Percentiles rank a stretch among this genome's conserved stretches.
These are phyloP conservation scores for Gambelia wislizenii DNA, from an alignment of 2,797 vertebrate species.

Conservation along the genomic window DNA sequence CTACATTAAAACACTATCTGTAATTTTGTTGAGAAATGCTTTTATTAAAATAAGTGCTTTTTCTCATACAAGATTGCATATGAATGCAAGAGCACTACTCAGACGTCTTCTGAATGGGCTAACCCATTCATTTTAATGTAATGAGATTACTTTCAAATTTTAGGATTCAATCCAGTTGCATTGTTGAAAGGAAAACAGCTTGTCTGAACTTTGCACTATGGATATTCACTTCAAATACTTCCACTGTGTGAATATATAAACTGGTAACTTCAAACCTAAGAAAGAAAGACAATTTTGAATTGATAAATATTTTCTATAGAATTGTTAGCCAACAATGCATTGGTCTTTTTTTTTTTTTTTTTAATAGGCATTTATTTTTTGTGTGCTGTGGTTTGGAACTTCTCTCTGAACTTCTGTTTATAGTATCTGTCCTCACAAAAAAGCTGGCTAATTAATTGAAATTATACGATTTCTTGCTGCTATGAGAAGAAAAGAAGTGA, in stretches of 20 bases:
- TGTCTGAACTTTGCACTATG: slow-evolving; percentile 46
- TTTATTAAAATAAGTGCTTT: background rate
- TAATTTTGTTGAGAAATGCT: background rate
- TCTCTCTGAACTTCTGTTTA: slow-evolving; percentile 42
- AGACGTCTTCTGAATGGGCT: background rate
- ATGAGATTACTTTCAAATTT: slow-evolving; percentile 52
- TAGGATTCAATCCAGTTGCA: slow-evolving; percentile 31
- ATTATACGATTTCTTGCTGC: slow-evolving; percentile 78
- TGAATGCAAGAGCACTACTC: background rate
- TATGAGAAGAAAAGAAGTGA: slow-evolving; percentile 60
- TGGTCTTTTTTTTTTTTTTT: slow-evolving; percentile 32
- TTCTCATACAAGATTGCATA: background rate
- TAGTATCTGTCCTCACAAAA: slow-evolving; percentile 48
- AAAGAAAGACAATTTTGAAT: slow-evolving; percentile 38
- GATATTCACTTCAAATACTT: slow-evolving; percentile 46
- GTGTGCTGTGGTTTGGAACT: background rate
- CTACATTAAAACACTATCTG: background rate
- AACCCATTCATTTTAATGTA: slow-evolving; percentile 31
- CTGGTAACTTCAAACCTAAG: slow-evolving; percentile 34
- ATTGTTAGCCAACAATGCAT: slow-evolving; percentile 27
- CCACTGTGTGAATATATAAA: slow-evolving; percentile 41
- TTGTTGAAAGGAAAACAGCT: slow-evolving; percentile 49
- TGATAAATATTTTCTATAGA: slow-evolving; percentile 21
- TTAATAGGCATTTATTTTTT: slow-evolving; percentile 7
- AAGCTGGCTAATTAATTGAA: slow-evolving; percentile 73